Evolutionary conservation across 1,140 invertebrate species (phyloP), one percentile per base, ranked within the genome.

Genomic region (Lineus longissimus): DNA sequence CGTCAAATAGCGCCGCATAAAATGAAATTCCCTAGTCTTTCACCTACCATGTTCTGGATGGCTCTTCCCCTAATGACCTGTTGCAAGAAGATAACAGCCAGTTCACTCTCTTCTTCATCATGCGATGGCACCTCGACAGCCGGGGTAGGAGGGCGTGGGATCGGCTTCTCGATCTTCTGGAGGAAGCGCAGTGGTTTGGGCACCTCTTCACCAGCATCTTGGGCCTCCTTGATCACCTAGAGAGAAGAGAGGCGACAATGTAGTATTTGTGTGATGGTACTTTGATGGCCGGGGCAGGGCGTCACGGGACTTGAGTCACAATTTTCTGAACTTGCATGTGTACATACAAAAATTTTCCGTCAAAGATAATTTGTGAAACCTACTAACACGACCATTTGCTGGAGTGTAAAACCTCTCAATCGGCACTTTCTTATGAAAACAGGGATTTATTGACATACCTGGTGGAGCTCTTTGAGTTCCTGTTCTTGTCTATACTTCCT

Each of bases 31-130:
- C 33, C 33, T 15, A 36, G 6, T 7, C 6, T 51, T 22, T n/a
- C 40, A 74, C 78, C 82, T 78, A 90, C 89, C 85, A 88, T 78
- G 68, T 83, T 86, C 75, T 91, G 89, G 19, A 88, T 84, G 40
- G 88, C 88, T 43, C 88, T 76, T 27, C 89, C 89, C 65, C 86
- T 79, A 17, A 90, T 81, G 2, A 89, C 75, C 70, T 84, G 87
- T 72, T 90, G 88, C 59, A 91, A 73, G 68, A 86, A 81, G 15
- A 87, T 80, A 17, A 85, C 81, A 1, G 85, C 83, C 63, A 88
- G 83, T 70, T 89, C 85, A 47, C 74, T 73, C 0, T 81, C 74
- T 68, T 88, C 87, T 55, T 86, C 83, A 33, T 76, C 76, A 72
- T 81, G 81, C 6, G 79, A 74, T 2, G 85, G 78, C 1, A 79